Base-by-base conservation (phyloP, 2,113 vertebrate genomes). In the Lota lota region DNA sequence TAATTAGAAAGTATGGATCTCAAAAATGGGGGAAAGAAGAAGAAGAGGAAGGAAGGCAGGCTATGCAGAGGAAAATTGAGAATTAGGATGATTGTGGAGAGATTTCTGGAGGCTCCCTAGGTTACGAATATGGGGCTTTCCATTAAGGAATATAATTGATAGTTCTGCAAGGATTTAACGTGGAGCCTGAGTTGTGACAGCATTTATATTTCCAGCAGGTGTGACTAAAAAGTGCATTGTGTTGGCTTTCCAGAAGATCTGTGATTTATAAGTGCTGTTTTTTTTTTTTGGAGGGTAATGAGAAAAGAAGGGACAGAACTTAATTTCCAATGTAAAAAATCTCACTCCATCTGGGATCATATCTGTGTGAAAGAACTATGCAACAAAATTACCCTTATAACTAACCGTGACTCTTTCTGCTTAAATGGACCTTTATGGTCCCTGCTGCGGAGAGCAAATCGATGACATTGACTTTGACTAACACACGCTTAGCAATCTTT, bases 111-210 rank as follows among this genome's bases (percentile, higher is more conserved):
- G 72, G 67, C 85, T 78, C 69, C 72, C 70, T 80, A 82, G 78
- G 80, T 76, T 81, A 59, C 65, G 71, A 61, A 67, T 57, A 64
- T 69, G 10, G 74, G 64, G 68, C 86, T 91, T 88, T 89, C 76
- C 88, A 92, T 94, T 94, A 94, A 87, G 86, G 83, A 83, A 86
- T 66, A 76, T 93, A 94, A 95, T 93, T 95, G 92, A 95, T 92
- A 84, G 90, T 87, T 92, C 75, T 69, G 87, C 88, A 81, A 88
- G 92, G 89, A 88, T 90, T 88, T 75, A 89, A 83, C 79, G 83
- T 70, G 17, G 54, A 64, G 18, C 70, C 28, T 47, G 69, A 47
- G 67, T 67, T 67, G 63, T 66, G 71, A 85, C 61, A 83, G 63
- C 22, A 40, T 61, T 63, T 80, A 24, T 54, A 64, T 91, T 89